Percentiles rank a stretch among this genome's conserved stretches.
These are phyloP conservation scores for Aphelinus certus DNA, from an alignment of 1,140 invertebrate species.

Conservation along the genomic window DNA sequence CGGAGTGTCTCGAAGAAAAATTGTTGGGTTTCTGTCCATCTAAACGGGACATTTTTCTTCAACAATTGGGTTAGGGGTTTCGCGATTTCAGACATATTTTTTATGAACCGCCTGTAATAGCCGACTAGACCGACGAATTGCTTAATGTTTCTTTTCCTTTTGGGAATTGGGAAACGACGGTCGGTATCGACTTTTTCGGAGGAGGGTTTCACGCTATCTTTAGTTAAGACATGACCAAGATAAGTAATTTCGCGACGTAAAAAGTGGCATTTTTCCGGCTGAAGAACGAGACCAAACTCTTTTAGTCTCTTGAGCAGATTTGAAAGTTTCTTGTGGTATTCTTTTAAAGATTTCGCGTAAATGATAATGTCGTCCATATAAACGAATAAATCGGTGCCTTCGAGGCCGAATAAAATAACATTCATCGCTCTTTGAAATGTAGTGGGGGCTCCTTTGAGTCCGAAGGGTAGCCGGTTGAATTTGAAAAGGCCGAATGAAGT, in stretches of 20 bases:
- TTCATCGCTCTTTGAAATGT: constrained; percentile 60
- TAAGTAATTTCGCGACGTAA: constrained; percentile 42
- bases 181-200: constrained; percentile 45
- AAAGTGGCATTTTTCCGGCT: too few species aligned
- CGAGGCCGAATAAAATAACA: constrained; percentile 49
- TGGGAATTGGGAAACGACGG: constrained; percentile 41
- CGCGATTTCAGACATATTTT: constrained; percentile 12
- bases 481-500: constrained; percentile 38
- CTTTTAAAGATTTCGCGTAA: background rate
- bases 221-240: constrained; percentile 46
- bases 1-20: constrained; percentile 44
- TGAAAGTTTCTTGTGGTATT: background rate
- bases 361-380: constrained; percentile 11
- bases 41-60: constrained; percentile 3
- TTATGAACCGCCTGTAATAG: constrained; percentile 43
- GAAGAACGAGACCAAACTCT: too few species aligned
- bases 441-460: constrained; percentile 50
- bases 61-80: constrained; percentile 15
- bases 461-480: constrained; percentile 13
- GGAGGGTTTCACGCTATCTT: constrained; percentile 35
- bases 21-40: constrained; percentile 19
- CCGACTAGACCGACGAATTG: constrained; percentile 44
- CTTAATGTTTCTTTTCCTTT: constrained; percentile 42
- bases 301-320: too few species aligned
- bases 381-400: constrained; percentile 10